A percentile compares a stretch with the other conserved stretches of the same genome.
phyloP scores from a whole-genome alignment of 2,888 invertebrate genomes.

The Serripes groenlandicus region DNA sequence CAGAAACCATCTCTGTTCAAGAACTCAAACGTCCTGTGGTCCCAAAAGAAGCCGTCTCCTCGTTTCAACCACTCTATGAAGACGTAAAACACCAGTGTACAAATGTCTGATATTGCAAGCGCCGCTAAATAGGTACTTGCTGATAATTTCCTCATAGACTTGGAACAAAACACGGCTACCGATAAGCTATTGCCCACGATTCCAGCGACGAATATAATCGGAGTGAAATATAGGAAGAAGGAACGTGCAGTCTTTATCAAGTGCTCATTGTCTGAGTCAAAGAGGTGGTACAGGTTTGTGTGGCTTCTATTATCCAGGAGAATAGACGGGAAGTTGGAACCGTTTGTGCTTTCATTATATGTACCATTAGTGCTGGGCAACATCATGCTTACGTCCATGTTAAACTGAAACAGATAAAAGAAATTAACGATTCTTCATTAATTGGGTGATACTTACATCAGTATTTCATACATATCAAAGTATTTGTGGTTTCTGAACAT shows the following conservation, averaged over 20 bases:
- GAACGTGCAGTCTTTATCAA: slow-evolving; percentile 31
- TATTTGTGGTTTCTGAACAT: no score
- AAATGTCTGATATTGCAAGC: slow-evolving; percentile 92
- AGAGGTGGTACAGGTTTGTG: not conserved
- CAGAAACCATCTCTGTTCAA: slow-evolving; percentile 83
- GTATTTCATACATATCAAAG: no score
- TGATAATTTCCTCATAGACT: slow-evolving; percentile 89
- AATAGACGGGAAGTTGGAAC: no score
- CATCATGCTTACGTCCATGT: no score
- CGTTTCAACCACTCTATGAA: slow-evolving; percentile 83
- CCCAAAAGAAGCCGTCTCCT: slow-evolving; percentile 70
- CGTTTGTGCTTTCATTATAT: no score
- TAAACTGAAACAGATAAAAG: no score
- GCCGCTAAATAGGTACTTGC: slow-evolving; percentile 93
- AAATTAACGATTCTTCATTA: no score
- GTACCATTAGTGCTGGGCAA: no score
- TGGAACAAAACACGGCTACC: slow-evolving; percentile 92
- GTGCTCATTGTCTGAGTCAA: not conserved
- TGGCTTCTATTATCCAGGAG: no score
- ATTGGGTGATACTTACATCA: no score
- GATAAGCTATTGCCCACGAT: slow-evolving; percentile 92
- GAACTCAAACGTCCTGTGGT: slow-evolving; percentile 60
- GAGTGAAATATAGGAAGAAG: slow-evolving; percentile 90
- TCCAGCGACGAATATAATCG: slow-evolving; percentile 91
- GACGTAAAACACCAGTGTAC: slow-evolving; percentile 89